Evolutionary conservation across 1,140 invertebrate species (phyloP).

Genomic region (Schlechtendalia chinensis): DNA sequence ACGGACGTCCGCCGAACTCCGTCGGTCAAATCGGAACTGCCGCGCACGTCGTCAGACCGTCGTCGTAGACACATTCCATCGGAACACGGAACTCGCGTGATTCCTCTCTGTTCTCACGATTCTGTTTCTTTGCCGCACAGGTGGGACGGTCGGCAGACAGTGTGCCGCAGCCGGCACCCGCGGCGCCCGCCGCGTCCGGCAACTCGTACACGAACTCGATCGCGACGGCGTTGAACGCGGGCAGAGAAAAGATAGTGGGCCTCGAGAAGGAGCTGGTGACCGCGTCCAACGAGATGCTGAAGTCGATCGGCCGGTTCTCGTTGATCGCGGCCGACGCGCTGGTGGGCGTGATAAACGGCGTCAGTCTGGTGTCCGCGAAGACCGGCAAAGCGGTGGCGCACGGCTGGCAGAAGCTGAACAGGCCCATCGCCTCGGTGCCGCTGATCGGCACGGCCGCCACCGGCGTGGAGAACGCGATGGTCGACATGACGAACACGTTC

Average conservation of each 20-base stretch:
- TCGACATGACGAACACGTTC: not conserved
- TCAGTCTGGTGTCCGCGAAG: not conserved
- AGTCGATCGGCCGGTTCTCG: not conserved
- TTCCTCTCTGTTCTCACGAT: no score
- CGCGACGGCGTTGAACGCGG: not conserved
- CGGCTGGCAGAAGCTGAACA: not conserved
- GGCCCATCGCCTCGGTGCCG: accelerated
- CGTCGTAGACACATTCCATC: no score
- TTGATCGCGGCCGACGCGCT: not conserved
- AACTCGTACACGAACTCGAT: no score
- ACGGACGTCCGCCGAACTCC: no score
- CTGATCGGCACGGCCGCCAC: not conserved
- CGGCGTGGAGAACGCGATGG: not conserved
- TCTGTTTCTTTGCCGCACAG: no score
- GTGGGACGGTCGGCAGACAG: no score
- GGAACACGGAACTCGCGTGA: no score
- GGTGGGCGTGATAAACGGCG: not conserved
- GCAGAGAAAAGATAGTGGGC: no score
- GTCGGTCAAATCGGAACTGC: no score
- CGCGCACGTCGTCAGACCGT: no score
- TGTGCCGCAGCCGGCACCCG: not conserved
- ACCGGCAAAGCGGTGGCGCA: not conserved
- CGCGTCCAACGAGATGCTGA: not conserved
- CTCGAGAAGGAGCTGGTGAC: no score
- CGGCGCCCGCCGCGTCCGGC: not conserved